Evolutionary conservation across 1,140 invertebrate genomes (phyloP).

Genomic region (Luehdorfia chinensis): DNA sequence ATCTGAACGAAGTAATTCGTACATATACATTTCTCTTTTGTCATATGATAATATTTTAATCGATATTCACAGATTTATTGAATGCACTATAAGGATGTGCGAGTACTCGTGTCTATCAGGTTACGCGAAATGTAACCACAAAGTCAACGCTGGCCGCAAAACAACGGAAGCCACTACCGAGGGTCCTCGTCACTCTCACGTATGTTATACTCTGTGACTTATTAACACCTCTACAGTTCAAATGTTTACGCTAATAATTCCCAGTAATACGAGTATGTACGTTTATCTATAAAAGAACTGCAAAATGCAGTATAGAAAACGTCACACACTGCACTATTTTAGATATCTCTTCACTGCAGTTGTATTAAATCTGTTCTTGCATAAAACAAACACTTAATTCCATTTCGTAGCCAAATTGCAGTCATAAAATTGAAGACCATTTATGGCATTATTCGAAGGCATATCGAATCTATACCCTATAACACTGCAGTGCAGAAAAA

Average conservation of each 20-base stretch:
- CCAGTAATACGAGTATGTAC: no score
- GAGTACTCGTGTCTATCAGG: conserved; percentile 54
- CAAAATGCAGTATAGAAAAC: no score
- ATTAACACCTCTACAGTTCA: conserved; percentile 31
- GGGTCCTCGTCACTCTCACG: conserved; percentile 36
- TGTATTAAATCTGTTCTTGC: conserved; percentile 56
- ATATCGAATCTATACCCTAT: conserved; percentile 58
- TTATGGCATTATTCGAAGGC: conserved; percentile 69
- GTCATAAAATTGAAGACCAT: conserved; percentile 68
- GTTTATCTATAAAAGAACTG: background rate
- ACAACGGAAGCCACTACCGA: conserved; percentile 65
- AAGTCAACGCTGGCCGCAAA: conserved; percentile 64
- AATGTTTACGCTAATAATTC: conserved; percentile 11
- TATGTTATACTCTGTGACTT: conserved; percentile 37
- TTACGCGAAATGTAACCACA: conserved; percentile 73
- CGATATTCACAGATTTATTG: conserved; percentile 28
- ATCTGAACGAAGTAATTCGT: no score
- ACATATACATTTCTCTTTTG: no score
- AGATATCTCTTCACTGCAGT: conserved; percentile 25
- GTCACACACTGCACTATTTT: conserved; percentile 13
- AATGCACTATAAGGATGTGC: conserved; percentile 53
- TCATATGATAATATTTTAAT: background rate
- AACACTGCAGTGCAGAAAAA: conserved; percentile 51
- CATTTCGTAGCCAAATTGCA: conserved; percentile 61
- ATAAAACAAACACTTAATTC: conserved; percentile 68